Percentiles rank a stretch among this genome's conserved stretches.
phyloP scores from a whole-genome alignment of 2,888 invertebrate species.

The Sphecodes monilicornis region DNA sequence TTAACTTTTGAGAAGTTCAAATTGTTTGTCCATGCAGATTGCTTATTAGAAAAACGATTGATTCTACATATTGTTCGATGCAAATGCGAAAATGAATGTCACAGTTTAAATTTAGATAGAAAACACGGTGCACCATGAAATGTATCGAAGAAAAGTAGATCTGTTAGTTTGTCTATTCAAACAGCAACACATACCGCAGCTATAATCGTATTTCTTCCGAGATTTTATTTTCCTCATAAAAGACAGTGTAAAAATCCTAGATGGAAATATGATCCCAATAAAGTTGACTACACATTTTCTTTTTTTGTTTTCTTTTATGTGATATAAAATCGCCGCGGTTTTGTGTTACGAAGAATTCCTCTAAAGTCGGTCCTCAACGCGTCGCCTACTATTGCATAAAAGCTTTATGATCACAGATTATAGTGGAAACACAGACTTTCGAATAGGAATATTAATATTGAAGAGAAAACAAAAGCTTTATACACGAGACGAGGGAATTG shows the following conservation, averaged over 20 bases:
- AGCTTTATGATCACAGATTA: slow-evolving; percentile 25
- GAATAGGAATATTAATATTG: neutral
- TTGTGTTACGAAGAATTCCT: slow-evolving; percentile 28
- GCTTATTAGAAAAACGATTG: neutral
- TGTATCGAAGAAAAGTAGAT: neutral
- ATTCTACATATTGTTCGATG: neutral
- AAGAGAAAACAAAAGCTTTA: neutral
- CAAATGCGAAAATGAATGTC: neutral
- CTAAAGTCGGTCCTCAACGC: slow-evolving; percentile 17
- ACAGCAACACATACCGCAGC: slow-evolving; percentile 1
- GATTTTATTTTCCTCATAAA: slow-evolving; percentile 39
- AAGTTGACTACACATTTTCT: slow-evolving; percentile 27
- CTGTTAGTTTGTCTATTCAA: neutral
- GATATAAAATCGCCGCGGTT: slow-evolving; percentile 30
- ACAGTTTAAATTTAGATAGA: neutral
- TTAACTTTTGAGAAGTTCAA: too few relatives aligned
- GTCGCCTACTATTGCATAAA: slow-evolving; percentile 29
- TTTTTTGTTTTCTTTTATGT: slow-evolving; percentile 2
- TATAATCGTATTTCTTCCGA: slow-evolving; percentile 25
- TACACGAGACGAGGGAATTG: neutral
- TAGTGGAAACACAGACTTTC: neutral
- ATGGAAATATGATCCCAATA: slow-evolving; percentile 43
- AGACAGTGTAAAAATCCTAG: slow-evolving; percentile 13
- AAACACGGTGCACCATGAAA: neutral
- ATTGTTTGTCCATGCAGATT: too few relatives aligned